Conservation (phyloP, 1,140 invertebrate species). For the Holcopasites calliopsidis region DNA sequence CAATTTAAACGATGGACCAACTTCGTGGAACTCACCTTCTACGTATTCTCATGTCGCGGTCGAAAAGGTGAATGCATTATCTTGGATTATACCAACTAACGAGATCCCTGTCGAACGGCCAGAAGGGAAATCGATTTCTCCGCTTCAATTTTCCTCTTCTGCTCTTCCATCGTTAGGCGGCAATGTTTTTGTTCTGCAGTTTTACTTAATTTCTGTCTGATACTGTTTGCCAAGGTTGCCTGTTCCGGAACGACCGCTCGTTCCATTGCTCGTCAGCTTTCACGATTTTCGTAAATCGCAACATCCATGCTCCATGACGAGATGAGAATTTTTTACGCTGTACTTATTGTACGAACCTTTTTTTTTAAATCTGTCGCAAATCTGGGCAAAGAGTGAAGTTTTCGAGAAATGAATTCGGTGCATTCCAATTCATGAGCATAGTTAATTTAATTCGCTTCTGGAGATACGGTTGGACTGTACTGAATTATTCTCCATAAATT, state of each 20-base stretch:
- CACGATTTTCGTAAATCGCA: not conserved
- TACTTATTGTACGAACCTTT: not conserved
- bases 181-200: not conserved
- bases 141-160: no score
- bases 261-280: constrained; percentile 17
- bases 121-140: not conserved
- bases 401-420: not conserved
- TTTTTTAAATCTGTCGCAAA: not conserved
- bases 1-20: constrained; percentile 6
- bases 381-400: not conserved
- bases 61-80: not conserved
- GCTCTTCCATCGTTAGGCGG: not conserved
- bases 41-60: not conserved
- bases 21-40: constrained; percentile 4
- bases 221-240: not conserved
- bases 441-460: no score
- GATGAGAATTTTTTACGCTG: not conserved
- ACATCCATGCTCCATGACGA: not conserved
- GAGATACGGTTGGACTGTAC: no score
- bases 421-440: not conserved
- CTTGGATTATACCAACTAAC: constrained; percentile 16
- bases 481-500: no score
- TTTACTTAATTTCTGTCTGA: not conserved
- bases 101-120: not conserved
- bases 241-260: not conserved